Evolutionary conservation across 1,140 invertebrate species (phyloP).

Genomic region (Calycopis cecrops): DNA sequence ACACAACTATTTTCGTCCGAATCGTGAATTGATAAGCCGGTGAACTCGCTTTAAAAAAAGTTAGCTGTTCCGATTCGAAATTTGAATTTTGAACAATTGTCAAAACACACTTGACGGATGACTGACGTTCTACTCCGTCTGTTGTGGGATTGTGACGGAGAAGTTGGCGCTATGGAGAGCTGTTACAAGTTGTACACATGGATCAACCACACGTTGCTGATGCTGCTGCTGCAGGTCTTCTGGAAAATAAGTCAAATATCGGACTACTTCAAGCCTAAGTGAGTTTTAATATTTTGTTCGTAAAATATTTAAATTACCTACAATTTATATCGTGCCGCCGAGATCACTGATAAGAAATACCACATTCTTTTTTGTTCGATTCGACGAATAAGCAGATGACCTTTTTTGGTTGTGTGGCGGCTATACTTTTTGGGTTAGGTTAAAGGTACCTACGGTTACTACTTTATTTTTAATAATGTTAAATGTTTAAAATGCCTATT

Average conservation of each 20-base stretch:
- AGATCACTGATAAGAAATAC: no score
- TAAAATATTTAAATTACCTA: no score
- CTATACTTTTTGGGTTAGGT: no score
- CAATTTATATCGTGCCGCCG: no score
- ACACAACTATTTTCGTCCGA: slow-evolving; percentile 48
- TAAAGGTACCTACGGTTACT: no score
- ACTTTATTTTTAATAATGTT: no score
- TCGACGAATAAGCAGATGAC: no score
- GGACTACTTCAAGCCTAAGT: slow-evolving; percentile 64
- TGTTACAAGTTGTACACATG: slow-evolving; percentile 66
- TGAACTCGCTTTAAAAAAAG: slow-evolving; percentile 26
- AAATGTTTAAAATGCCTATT: no score
- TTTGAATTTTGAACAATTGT: slow-evolving; percentile 22
- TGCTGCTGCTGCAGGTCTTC: slow-evolving; percentile 63
- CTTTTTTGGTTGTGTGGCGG: no score
- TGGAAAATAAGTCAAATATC: slow-evolving; percentile 70
- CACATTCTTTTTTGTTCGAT: no score
- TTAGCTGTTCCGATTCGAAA: slow-evolving; percentile 8
- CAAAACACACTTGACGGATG: slow-evolving; percentile 51
- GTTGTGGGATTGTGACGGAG: slow-evolving; percentile 46
- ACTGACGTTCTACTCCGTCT: slow-evolving; percentile 54
- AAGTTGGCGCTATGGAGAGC: slow-evolving; percentile 58
- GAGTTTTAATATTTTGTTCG: slow-evolving; percentile 30
- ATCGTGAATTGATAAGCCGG: slow-evolving; percentile 53
- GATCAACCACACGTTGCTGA: slow-evolving; percentile 63